Evolutionary conservation across 2,888 invertebrate genomes (phyloP).

Genomic region (Criorhina ranunculi): DNA sequence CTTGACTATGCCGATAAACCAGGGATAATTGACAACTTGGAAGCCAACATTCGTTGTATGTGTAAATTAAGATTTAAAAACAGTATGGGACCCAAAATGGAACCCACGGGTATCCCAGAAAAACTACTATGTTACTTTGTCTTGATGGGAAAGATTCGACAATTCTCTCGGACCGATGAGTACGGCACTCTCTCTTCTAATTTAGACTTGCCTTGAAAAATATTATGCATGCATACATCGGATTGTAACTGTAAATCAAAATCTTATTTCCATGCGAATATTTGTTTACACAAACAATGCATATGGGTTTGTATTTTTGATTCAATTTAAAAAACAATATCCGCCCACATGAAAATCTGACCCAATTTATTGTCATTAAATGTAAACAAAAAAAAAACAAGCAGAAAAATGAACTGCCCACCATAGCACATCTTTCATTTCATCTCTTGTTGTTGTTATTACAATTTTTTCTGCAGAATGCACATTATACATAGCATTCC

Average conservation of each 20-base stretch:
- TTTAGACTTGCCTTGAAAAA: no score
- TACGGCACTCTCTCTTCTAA: no score
- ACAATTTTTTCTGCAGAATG: slow-evolving; percentile 31
- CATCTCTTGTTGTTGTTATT: slow-evolving; percentile 7
- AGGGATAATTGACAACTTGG: no score
- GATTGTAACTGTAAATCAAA: neutral
- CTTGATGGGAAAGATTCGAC: no score
- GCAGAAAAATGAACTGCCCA: neutral
- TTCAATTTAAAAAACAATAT: slow-evolving; percentile 2
- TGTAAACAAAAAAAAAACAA: neutral
- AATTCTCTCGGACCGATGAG: neutral
- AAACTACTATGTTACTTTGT: neutral
- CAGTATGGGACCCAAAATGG: neutral
- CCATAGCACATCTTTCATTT: neutral
- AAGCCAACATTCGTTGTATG: no score
- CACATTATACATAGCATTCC: slow-evolving; percentile 30
- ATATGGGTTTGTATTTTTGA: neutral
- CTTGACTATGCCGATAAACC: no score
- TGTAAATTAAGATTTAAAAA: no score
- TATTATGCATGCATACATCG: no score
- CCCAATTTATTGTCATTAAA: slow-evolving; percentile 6
- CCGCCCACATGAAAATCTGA: slow-evolving; percentile 17
- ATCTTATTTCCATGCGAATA: neutral
- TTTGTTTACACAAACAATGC: neutral
- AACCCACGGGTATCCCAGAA: neutral